Evolutionary conservation across 2,113 vertebrate genomes (phyloP).

Genomic region (Arothron firmamentum): DNA sequence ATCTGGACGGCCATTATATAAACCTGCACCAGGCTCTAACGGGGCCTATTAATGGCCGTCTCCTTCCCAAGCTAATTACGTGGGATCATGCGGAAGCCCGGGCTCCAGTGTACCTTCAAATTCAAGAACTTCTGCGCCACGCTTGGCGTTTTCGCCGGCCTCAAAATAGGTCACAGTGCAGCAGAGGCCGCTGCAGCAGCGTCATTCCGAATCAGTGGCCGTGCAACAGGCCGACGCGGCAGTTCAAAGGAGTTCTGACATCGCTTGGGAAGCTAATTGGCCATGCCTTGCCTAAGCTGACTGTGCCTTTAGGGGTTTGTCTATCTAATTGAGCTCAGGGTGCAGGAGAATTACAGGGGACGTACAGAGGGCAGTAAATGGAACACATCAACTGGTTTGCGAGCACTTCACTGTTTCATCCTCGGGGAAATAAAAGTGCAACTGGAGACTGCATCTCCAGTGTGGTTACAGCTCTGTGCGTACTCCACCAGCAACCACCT

Average conservation of each 20-base stretch:
- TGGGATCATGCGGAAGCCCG: conserved; percentile 17
- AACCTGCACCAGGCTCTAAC: too few relatives aligned
- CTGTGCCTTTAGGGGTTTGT: conserved; percentile 68
- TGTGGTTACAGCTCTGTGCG: conserved; percentile 26
- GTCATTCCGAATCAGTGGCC: conserved; percentile 67
- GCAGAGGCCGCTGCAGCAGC: conserved; percentile 63
- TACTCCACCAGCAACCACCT: conserved; percentile 27
- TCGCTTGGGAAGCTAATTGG: conserved; percentile 76
- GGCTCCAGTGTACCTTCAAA: conserved; percentile 20
- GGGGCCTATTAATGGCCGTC: neutral
- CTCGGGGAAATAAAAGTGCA: conserved; percentile 54
- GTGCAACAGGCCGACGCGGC: conserved; percentile 66
- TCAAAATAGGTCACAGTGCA: conserved; percentile 73
- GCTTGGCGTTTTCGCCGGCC: conserved; percentile 35
- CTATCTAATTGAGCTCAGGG: conserved; percentile 75
- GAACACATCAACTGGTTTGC: conserved; percentile 69
- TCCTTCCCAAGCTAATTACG: neutral
- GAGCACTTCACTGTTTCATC: conserved; percentile 54
- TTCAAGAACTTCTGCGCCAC: conserved; percentile 36
- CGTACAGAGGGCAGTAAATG: conserved; percentile 67
- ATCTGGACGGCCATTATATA: neutral
- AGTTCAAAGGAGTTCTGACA: conserved; percentile 78
- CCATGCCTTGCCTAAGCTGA: conserved; percentile 73
- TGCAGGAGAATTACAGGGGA: conserved; percentile 68
- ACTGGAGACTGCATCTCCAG: conserved; percentile 50